Conservation (phyloP, 1,140 invertebrate genomes). For the Microvelia longipes region DNA sequence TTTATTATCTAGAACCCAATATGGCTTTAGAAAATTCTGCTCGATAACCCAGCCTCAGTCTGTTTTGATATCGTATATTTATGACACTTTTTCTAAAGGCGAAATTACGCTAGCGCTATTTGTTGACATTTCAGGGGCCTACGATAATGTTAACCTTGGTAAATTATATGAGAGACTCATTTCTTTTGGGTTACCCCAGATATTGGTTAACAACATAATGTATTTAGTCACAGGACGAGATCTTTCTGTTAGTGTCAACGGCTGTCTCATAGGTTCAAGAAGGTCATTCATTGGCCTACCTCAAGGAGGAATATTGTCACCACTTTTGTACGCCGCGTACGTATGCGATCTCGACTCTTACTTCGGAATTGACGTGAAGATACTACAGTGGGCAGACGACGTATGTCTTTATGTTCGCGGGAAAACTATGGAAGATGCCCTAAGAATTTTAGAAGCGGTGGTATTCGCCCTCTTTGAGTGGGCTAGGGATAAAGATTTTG, state of each 20-base stretch:
- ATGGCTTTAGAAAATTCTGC: background rate
- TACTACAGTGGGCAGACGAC: conserved; percentile 5
- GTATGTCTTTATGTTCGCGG: background rate
- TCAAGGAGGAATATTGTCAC: background rate
- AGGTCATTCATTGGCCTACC: background rate
- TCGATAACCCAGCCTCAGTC: background rate
- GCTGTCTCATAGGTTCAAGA: background rate
- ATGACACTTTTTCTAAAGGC: background rate
- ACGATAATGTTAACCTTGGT: background rate
- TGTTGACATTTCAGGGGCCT: background rate
- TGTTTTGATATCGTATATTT: background rate
- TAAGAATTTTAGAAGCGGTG: background rate
- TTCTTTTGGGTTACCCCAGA: background rate
- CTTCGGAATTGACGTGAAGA: background rate
- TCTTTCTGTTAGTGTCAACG: background rate
- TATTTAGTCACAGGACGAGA: background rate
- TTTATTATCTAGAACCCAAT: background rate
- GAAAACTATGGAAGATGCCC: background rate
- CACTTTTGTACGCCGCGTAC: conserved; percentile 2
- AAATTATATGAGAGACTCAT: background rate
- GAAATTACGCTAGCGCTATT: background rate
- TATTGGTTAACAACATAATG: background rate
- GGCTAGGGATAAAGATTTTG: background rate
- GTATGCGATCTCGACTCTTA: background rate
- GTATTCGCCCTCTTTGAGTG: background rate